Percentiles rank a stretch among this genome's conserved stretches.
phyloP scores from a whole-genome alignment of 2,113 vertebrate genomes.

The Marmota monax region DNA sequence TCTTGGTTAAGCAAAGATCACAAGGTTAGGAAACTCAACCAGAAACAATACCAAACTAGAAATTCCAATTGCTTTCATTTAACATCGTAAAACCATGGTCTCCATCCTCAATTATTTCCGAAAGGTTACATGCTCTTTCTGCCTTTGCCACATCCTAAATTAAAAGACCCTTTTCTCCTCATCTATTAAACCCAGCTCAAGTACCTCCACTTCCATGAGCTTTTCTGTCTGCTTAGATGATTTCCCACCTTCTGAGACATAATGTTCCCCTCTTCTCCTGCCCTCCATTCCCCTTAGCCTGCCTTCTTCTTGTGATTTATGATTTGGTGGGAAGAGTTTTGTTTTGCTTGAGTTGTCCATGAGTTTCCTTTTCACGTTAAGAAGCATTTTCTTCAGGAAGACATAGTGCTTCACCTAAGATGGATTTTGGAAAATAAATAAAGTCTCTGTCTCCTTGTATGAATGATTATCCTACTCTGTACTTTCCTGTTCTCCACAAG shows the following conservation, averaged over 20 bases:
- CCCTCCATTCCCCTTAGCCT: neutral
- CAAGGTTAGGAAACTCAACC: neutral
- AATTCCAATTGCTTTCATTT: neutral
- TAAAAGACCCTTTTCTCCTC: neutral
- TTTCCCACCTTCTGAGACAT: neutral
- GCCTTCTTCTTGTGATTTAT: neutral
- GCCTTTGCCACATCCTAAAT: neutral
- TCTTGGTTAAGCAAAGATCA: conserved; percentile 28
- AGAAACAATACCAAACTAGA: conserved; percentile 24
- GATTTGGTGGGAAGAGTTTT: neutral
- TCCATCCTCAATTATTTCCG: neutral
- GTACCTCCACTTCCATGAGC: neutral
- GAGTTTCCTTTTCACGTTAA: conserved; percentile 31
- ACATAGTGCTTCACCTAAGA: neutral
- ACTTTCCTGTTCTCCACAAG: neutral
- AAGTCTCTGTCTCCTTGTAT: neutral
- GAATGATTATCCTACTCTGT: neutral
- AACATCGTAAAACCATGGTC: neutral
- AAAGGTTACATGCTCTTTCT: neutral
- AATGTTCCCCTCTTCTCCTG: neutral
- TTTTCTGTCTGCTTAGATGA: neutral
- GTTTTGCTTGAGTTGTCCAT: neutral
- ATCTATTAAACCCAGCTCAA: neutral
- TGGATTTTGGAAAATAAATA: neutral
- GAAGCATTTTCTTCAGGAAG: neutral